Evolutionary conservation across 2,113 vertebrate genomes (phyloP), one percentile per base, ranked within the genome.

Genomic region (Hemichromis elongatus): DNA sequence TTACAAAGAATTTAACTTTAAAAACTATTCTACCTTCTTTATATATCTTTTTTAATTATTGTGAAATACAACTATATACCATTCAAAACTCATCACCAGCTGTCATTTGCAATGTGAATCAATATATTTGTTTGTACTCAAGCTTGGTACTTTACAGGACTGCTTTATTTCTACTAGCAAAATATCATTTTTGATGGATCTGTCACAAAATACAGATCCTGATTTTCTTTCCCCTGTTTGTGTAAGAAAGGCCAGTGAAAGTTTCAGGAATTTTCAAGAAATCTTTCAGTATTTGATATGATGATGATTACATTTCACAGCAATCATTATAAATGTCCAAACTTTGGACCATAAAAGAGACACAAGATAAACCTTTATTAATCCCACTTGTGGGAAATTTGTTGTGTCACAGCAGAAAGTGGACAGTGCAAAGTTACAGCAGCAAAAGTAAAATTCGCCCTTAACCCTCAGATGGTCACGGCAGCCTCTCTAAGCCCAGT

Each of bases 381-480:
- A 14, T 59, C 8, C 28, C 18, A 59, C 16, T 33, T 3, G 1
- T 59, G 56, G 56, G 8, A 16, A 33, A 33, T 19, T 33, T 59
- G 28, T 33, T 59, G 56, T 19, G 16, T 59, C 56, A 59, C 56
- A 59, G 26, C 26, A 30, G 14, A 59, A 59, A 30, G 26, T 30
- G 56, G 56, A 59, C 8, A 59, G 56, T 30, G 56, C 26, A 59
- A 59, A 59, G 26, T 33, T 59, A 59, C 16, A 59, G 59, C 30
- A 63, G 59, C 9, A 63, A 63, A 63, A 63, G 35, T 63, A 37
- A 63, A 37, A 63, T 63, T 63, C 37, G 10, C 33, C 59, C 59
- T 37, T 66, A 6, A 5, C 4, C 33, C 21, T 6, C 19, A 63
- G 37, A 33, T 1, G 10, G 10, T 63, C 33, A 63, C 10, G 1